Conservation (phyloP, 2,113 vertebrate species). For the Limanda limanda region DNA sequence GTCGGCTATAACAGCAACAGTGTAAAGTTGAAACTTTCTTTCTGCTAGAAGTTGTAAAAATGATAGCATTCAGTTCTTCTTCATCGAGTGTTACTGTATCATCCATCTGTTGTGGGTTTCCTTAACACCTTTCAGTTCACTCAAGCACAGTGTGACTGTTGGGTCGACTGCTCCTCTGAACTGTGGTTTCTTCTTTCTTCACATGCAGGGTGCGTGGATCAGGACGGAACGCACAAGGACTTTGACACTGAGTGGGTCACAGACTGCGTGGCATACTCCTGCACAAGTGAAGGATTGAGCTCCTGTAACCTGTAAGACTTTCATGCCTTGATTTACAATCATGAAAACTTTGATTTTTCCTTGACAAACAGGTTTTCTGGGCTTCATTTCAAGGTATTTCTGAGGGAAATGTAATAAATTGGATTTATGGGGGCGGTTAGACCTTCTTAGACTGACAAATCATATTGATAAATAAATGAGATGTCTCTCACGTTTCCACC, state of each 20-base stretch:
- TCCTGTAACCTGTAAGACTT: constrained; percentile 55
- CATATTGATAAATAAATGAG: no score
- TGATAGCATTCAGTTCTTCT: neutral
- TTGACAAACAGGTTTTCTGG: no score
- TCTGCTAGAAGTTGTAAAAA: neutral
- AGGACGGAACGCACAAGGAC: constrained; percentile 27
- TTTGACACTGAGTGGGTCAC: constrained; percentile 44
- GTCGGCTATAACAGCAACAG: neutral
- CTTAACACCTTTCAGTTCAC: neutral
- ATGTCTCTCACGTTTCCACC: neutral
- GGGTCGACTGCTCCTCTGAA: constrained; percentile 4
- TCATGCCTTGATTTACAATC: neutral
- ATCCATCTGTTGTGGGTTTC: neutral
- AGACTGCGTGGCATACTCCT: constrained; percentile 54
- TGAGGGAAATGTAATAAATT: neutral
- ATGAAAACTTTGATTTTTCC: neutral
- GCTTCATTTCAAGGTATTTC: neutral
- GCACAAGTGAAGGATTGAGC: neutral
- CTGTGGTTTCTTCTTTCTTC: constrained; percentile 24
- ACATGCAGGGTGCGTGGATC: constrained; percentile 57
- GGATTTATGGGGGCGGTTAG: neutral
- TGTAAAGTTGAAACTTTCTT: neutral
- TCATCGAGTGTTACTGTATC: no score
- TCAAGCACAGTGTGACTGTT: neutral
- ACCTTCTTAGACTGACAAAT: neutral